phyloP scores from a whole-genome alignment of 2,888 invertebrate species.

The Chrysina gloriosa region DNA sequence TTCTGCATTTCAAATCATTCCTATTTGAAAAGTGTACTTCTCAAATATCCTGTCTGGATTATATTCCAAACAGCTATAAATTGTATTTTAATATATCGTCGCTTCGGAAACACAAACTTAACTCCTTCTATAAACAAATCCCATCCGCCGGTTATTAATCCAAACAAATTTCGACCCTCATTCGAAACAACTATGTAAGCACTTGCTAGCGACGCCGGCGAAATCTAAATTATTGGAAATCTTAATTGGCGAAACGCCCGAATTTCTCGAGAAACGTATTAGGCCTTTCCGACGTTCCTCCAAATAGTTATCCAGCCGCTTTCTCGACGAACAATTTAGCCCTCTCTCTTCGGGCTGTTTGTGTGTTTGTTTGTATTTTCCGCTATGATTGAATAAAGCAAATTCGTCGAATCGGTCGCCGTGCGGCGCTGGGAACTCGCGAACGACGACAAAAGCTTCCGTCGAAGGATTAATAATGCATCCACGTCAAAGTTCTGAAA shows the following conservation, averaged over 20 bases:
- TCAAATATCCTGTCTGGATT: too few relatives aligned
- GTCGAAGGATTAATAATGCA: too few relatives aligned
- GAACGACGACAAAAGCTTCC: too few relatives aligned
- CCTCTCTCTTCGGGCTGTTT: not conserved
- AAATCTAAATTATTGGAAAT: slow-evolving; percentile 1
- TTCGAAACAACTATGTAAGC: not conserved
- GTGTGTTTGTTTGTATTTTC: not conserved
- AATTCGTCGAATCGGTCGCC: not conserved
- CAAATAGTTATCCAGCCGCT: not conserved
- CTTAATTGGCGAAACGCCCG: not conserved
- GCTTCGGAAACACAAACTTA: too few relatives aligned
- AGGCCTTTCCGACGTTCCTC: not conserved
- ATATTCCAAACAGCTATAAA: too few relatives aligned
- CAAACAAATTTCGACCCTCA: not conserved
- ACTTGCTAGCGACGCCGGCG: not conserved
- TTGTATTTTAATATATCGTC: too few relatives aligned
- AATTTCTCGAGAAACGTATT: not conserved
- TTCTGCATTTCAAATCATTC: too few relatives aligned
- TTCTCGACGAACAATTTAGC: not conserved
- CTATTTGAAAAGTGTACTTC: too few relatives aligned
- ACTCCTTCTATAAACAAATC: too few relatives aligned
- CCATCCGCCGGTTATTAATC: not conserved
- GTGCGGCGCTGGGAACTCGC: not conserved
- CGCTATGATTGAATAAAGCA: not conserved
- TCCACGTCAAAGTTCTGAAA: too few relatives aligned